Conservation (phyloP, 2,888 invertebrate genomes). For the Clusia tigrina region DNA sequence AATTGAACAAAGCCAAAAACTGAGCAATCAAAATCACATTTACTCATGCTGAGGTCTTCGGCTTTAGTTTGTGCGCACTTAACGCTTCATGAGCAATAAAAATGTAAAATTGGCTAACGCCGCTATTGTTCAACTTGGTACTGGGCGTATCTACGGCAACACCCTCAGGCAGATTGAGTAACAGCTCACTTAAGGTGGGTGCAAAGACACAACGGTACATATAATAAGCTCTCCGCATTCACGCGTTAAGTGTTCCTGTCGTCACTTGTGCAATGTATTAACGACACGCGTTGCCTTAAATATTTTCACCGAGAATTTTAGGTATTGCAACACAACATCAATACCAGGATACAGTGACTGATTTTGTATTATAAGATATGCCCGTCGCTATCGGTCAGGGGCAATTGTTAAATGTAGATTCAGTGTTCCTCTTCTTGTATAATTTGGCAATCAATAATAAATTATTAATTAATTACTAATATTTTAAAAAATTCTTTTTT, state of each 20-base stretch:
- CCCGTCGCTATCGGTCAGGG: no score
- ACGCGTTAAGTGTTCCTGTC: neutral
- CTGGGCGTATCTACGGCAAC: slow-evolving; percentile 13
- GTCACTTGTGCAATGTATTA: neutral
- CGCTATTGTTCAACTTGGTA: neutral
- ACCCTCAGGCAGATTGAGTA: neutral
- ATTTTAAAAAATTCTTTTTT: no score
- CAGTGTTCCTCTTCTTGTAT: no score
- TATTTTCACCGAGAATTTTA: neutral
- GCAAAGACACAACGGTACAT: no score
- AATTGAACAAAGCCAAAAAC: neutral
- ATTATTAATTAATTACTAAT: no score
- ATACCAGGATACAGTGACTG: no score
- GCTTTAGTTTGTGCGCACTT: neutral
- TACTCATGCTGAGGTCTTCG: neutral
- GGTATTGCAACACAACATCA: neutral
- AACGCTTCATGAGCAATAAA: neutral
- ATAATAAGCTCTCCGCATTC: no score
- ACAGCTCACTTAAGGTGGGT: neutral
- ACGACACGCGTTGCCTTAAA: neutral
- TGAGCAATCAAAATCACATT: neutral
- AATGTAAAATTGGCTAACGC: neutral
- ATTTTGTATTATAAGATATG: no score
- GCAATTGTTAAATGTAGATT: no score
- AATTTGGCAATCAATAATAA: no score